Conservation (phyloP, 2,797 vertebrate genomes). For the Hypotaenidia philippensis region DNA sequence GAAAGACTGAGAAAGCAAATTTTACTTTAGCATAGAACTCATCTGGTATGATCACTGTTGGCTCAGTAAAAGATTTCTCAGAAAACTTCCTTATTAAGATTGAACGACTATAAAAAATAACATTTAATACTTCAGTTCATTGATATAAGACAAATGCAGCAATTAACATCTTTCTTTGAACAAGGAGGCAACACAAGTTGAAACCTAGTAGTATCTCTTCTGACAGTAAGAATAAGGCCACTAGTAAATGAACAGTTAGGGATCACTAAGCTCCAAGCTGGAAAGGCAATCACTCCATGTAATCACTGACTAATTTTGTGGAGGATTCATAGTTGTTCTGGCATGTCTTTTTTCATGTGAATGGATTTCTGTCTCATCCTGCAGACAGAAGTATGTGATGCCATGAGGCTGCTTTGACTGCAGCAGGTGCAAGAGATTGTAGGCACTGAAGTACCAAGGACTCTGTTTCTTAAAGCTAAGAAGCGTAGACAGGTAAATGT, state of each 20-base stretch:
- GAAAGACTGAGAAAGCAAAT: not conserved
- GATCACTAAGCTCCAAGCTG: not conserved
- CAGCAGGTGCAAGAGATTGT: not conserved
- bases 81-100: not conserved
- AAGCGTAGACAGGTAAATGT: not conserved
- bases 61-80: not conserved
- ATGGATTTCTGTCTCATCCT: not conserved
- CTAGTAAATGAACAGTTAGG: not conserved
- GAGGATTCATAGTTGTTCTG: not conserved
- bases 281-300: not conserved
- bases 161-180: not conserved
- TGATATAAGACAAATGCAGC: not conserved
- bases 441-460: not conserved
- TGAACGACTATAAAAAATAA: not conserved
- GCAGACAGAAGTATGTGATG: not conserved
- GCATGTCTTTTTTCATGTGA: not conserved
- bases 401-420: not conserved
- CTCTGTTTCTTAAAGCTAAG: not conserved
- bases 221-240: not conserved
- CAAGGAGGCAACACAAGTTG: accelerated
- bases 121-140: not conserved
- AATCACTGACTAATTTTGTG: not conserved
- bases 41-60: not conserved
- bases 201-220: not conserved
- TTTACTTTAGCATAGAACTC: not conserved